Conservation (phyloP, 1,140 invertebrate species). For the Probaryconus sp. region DNA sequence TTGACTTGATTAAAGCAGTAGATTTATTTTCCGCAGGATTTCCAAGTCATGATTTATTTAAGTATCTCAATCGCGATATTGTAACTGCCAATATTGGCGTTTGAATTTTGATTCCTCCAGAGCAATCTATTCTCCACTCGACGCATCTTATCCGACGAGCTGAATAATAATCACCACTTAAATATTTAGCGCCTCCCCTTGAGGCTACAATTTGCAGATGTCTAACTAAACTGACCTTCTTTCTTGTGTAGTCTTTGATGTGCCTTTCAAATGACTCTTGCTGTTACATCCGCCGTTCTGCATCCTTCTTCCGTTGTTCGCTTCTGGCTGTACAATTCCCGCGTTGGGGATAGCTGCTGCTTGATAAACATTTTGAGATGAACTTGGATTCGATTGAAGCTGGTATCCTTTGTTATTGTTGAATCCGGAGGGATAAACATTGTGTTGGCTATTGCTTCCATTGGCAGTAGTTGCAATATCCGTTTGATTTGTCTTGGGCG, state of each 20-base stretch:
- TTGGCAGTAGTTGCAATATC: slow-evolving; percentile 22
- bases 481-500: slow-evolving; percentile 62
- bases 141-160: too few species aligned
- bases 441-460: slow-evolving; percentile 50
- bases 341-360: slow-evolving; percentile 63
- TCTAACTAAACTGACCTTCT: slow-evolving; percentile 66
- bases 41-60: too few species aligned
- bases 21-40: too few species aligned
- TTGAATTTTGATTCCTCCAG: too few species aligned
- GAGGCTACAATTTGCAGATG: background rate
- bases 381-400: slow-evolving; percentile 61
- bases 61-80: too few species aligned
- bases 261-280: slow-evolving; percentile 73
- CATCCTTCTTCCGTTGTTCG: slow-evolving; percentile 61
- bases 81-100: too few species aligned
- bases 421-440: slow-evolving; percentile 63
- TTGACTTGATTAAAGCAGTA: too few species aligned
- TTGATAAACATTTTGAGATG: slow-evolving; percentile 59
- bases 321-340: slow-evolving; percentile 64
- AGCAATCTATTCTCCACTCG: too few species aligned
- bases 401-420: slow-evolving; percentile 70
- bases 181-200: too few species aligned
- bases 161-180: too few species aligned
- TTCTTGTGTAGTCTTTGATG: slow-evolving; percentile 73
- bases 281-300: slow-evolving; percentile 73